Percentiles rank a stretch among this genome's conserved stretches.
Evolutionary conservation across 2,797 vertebrate species (phyloP).

Genomic region (Sebastes steindachneri): DNA sequence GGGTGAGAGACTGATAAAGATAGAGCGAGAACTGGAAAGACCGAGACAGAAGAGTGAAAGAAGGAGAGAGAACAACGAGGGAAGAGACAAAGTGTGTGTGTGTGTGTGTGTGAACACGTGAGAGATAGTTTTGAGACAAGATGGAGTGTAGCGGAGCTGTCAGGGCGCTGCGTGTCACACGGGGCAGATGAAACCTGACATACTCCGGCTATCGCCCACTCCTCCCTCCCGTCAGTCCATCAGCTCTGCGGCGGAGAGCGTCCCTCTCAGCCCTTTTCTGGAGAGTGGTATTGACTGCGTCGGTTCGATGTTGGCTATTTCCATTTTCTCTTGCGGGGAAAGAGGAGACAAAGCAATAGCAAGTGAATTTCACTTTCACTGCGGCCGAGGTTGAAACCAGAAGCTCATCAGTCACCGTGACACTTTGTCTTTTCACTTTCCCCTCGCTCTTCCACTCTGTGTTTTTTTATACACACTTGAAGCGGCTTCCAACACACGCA

Average conservation of each 20-base stretch:
- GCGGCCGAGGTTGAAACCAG: conserved; percentile 43
- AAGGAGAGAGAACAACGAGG: not conserved
- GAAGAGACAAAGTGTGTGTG: not conserved
- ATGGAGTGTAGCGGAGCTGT: conserved; percentile 50
- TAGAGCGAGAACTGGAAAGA: conserved; percentile 37
- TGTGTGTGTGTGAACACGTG: not conserved
- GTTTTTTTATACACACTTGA: conserved; percentile 19
- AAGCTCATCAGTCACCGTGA: conserved; percentile 63
- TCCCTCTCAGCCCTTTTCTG: conserved; percentile 62
- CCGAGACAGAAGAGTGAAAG: not conserved
- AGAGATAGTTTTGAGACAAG: conserved; percentile 11
- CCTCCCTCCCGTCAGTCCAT: conserved; percentile 49
- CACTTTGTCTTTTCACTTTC: conserved; percentile 32
- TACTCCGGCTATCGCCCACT: conserved; percentile 48
- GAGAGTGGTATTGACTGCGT: conserved; percentile 67
- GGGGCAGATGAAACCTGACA: conserved; percentile 68
- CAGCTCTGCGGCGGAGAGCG: conserved; percentile 25
- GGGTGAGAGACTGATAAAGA: conserved; percentile 59
- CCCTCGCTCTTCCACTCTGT: not conserved
- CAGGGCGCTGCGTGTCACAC: conserved; percentile 48
- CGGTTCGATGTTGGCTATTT: conserved; percentile 70
- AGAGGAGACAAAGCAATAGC: conserved; percentile 61
- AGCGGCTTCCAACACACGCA: not conserved
- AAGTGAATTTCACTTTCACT: conserved; percentile 56
- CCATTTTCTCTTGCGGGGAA: conserved; percentile 71